phyloP scores from a whole-genome alignment of 92 coral and sea anemone genomes.

The Meandrina meandrites region DNA sequence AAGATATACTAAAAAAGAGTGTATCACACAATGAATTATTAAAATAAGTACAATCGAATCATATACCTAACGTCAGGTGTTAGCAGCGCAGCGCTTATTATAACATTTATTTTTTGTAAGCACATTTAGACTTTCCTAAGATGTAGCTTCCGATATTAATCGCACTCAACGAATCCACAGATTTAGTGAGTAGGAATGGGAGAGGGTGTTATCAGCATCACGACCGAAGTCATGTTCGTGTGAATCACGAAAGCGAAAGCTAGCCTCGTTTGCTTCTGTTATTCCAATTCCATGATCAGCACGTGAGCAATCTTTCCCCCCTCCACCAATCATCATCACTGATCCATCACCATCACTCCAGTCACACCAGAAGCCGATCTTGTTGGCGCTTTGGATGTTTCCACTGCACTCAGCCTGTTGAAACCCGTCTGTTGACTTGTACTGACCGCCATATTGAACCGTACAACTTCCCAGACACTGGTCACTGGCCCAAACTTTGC shows the following conservation, averaged over 20 bases:
- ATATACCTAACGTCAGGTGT: too few species aligned
- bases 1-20: too few species aligned
- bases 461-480: not conserved
- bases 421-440: slow-evolving; percentile 7
- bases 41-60: too few species aligned
- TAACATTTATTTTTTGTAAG: too few species aligned
- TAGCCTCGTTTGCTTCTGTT: not conserved
- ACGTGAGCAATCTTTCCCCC: not conserved
- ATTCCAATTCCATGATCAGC: slow-evolving; percentile 1
- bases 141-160: too few species aligned
- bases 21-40: too few species aligned
- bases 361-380: slow-evolving; percentile 1
- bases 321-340: slow-evolving; percentile 2
- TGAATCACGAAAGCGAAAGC: not conserved
- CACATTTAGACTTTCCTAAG: too few species aligned
- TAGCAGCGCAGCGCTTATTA: too few species aligned
- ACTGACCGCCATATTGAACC: not conserved
- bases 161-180: not conserved
- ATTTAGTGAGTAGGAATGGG: too few species aligned
- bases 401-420: slow-evolving; percentile 9
- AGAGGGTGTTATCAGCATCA: too few species aligned
- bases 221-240: not conserved
- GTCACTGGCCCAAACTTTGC: not conserved
- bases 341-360: not conserved
- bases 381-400: not conserved